Conservation (phyloP, 2,888 invertebrate genomes). For the Philhelius pedissequus region DNA sequence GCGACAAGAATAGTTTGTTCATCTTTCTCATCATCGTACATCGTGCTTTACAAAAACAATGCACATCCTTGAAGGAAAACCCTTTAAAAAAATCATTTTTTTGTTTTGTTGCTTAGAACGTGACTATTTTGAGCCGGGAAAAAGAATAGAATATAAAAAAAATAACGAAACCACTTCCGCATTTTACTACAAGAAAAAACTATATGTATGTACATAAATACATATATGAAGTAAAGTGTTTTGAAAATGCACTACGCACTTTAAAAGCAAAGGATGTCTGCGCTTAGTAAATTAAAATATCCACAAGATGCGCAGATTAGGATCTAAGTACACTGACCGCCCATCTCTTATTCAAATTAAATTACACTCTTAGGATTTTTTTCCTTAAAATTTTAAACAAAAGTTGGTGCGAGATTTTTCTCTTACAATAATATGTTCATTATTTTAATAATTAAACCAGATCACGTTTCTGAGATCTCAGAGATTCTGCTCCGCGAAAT, state of each 20-base stretch:
- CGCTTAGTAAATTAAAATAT: constrained; percentile 8
- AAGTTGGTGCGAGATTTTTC: no score
- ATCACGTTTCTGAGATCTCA: no score
- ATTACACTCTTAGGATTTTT: background rate
- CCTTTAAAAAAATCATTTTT: background rate
- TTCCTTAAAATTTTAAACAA: background rate
- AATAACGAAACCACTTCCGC: constrained; percentile 48
- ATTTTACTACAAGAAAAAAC: background rate
- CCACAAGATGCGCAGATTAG: no score
- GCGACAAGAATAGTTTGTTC: constrained; percentile 51
- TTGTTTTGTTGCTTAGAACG: constrained; percentile 34
- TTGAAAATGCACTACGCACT: constrained; percentile 34
- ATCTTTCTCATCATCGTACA: constrained; percentile 13
- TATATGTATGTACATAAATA: no score
- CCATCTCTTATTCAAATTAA: background rate
- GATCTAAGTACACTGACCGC: background rate
- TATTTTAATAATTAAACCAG: no score
- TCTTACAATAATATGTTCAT: no score
- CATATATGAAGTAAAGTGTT: background rate
- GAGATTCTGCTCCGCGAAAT: no score
- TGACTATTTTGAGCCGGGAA: constrained; percentile 36
- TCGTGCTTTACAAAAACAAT: constrained; percentile 42
- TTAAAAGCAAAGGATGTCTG: constrained; percentile 1
- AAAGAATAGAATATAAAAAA: constrained; percentile 26
- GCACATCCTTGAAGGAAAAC: constrained; percentile 45